phyloP scores from a whole-genome alignment of 2,113 vertebrate species.

The Girardinichthys multiradiatus region DNA sequence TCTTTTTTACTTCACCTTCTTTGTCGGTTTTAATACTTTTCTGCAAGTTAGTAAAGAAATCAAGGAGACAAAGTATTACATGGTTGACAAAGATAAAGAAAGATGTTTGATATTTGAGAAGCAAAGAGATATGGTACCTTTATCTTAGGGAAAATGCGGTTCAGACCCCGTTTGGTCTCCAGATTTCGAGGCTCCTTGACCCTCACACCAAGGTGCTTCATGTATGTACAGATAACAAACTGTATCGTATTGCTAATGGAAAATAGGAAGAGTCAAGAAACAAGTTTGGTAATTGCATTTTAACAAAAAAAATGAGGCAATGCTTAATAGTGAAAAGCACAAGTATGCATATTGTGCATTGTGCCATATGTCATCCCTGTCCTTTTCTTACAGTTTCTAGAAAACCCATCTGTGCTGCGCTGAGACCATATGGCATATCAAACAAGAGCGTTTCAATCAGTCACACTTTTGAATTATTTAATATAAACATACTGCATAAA shows the following conservation, averaged over 20 bases:
- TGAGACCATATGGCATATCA: slow-evolving; percentile 73
- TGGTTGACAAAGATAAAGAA: not conserved
- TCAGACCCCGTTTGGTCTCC: slow-evolving; percentile 90
- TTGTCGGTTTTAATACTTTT: slow-evolving; percentile 94
- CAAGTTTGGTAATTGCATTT: slow-evolving; percentile 1
- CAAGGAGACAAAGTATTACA: not conserved
- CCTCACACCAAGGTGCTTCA: slow-evolving; percentile 95
- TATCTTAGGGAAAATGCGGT: slow-evolving; percentile 92
- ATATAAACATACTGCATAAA: slow-evolving; percentile 60
- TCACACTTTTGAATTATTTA: slow-evolving; percentile 65
- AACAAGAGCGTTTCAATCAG: slow-evolving; percentile 58
- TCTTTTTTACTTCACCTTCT: slow-evolving; percentile 92
- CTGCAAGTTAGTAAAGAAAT: slow-evolving; percentile 68
- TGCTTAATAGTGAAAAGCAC: slow-evolving; percentile 20
- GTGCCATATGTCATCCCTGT: slow-evolving; percentile 70
- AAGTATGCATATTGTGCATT: slow-evolving; percentile 51
- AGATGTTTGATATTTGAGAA: not conserved
- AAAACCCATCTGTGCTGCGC: slow-evolving; percentile 65
- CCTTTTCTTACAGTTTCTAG: slow-evolving; percentile 40
- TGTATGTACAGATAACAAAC: slow-evolving; percentile 92
- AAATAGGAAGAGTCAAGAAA: slow-evolving; percentile 6
- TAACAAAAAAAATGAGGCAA: slow-evolving; percentile 26
- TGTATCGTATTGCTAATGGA: slow-evolving; percentile 86
- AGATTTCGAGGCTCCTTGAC: slow-evolving; percentile 91
- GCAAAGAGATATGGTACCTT: slow-evolving; percentile 82